phyloP scores from a whole-genome alignment of 1,140 invertebrate species.

The Caenorhabditis briggsae region DNA sequence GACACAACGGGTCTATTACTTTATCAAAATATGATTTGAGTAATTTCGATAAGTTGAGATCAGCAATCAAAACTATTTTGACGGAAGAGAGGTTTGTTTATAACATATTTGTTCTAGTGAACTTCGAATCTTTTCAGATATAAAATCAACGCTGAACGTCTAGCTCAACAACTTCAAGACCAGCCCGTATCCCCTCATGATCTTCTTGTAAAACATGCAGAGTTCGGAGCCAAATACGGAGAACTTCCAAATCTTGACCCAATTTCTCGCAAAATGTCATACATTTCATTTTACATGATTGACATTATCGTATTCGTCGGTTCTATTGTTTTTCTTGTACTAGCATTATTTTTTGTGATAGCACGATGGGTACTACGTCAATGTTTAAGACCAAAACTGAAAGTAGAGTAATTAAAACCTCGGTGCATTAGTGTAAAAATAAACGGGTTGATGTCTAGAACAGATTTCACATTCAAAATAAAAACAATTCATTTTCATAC shows the following conservation, averaged over 20 bases:
- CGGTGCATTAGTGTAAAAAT: not conserved
- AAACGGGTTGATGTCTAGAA: not conserved
- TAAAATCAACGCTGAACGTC: constrained; percentile 12
- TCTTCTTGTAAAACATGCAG: constrained; percentile 44
- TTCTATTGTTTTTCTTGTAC: not conserved
- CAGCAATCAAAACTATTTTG: not conserved
- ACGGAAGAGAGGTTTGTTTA: not conserved
- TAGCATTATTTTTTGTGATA: not conserved
- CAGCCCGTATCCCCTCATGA: constrained; percentile 15
- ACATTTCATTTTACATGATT: constrained; percentile 25
- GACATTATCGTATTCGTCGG: constrained; percentile 1
- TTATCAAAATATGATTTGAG: constrained; percentile 10
- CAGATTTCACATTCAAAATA: too few relatives aligned
- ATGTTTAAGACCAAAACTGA: not conserved
- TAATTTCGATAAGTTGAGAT: constrained; percentile 2
- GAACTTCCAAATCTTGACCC: constrained; percentile 48
- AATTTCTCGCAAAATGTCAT: constrained; percentile 16
- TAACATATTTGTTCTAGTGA: too few relatives aligned
- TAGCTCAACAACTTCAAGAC: constrained; percentile 9
- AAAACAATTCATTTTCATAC: too few relatives aligned
- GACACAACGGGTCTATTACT: constrained; percentile 34
- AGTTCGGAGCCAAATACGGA: constrained; percentile 50
- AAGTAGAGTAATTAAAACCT: not conserved
- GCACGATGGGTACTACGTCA: not conserved
- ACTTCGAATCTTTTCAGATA: constrained; percentile 7